Evolutionary conservation across 2,797 vertebrate genomes (phyloP).

Genomic region (Clarias platycephalus): DNA sequence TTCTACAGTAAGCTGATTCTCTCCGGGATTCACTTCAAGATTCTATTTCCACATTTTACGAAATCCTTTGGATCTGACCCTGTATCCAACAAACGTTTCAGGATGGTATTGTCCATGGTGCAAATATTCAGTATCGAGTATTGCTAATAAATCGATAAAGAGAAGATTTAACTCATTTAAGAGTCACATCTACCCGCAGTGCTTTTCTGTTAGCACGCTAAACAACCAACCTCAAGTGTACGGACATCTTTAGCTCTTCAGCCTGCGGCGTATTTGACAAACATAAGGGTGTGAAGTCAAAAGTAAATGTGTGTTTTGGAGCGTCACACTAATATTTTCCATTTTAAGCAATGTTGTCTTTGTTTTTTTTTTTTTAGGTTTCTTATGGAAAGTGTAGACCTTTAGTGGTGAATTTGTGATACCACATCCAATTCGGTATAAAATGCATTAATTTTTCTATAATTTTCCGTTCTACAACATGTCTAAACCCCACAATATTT

Average conservation of each 20-base stretch:
- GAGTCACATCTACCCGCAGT: neutral
- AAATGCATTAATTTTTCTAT: neutral
- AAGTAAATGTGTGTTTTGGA: neutral
- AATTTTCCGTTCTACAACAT: neutral
- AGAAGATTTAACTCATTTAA: neutral
- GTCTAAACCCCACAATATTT: no score
- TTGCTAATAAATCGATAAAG: neutral
- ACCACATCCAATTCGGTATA: neutral
- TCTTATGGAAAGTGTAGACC: neutral
- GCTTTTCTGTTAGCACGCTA: neutral
- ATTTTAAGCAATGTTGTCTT: neutral
- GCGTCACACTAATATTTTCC: neutral
- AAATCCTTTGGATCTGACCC: neutral
- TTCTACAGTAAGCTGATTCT: neutral
- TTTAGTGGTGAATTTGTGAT: neutral
- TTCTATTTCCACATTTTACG: neutral
- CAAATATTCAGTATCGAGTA: neutral
- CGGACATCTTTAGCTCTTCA: neutral
- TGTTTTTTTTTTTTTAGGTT: neutral
- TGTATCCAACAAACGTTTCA: neutral
- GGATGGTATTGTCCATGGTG: neutral
- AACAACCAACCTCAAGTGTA: neutral
- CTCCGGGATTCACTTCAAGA: neutral
- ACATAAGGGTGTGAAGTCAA: neutral
- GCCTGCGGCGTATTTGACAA: neutral